These are phyloP conservation scores for Ornithorhynchus anatinus DNA, from an alignment of 2,113 vertebrate genomes.

Conservation along the genomic window DNA sequence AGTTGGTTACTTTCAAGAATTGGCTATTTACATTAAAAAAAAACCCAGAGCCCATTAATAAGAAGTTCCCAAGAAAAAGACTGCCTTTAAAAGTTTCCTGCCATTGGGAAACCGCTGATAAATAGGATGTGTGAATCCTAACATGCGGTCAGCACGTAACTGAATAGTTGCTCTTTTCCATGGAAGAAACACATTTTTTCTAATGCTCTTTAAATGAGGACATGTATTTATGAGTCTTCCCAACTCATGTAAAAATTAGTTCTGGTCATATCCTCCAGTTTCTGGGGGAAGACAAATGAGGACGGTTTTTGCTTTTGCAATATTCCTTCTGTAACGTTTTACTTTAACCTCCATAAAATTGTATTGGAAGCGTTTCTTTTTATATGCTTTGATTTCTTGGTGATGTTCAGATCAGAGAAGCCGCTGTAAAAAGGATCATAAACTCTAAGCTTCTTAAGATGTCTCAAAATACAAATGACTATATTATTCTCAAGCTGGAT, in stretches of 20 bases:
- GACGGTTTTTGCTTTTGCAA: too few species aligned
- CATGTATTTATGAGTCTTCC: neutral
- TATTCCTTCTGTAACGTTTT: neutral
- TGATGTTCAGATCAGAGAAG: neutral
- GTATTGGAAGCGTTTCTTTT: neutral
- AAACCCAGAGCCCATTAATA: neutral
- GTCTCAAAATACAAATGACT: neutral
- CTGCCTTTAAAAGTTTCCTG: constrained; percentile 7
- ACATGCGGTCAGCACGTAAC: neutral
- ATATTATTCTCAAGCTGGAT: neutral
- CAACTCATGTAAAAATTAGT: neutral
- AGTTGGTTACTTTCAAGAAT: constrained; percentile 61
- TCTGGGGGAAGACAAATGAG: rapidly evolving
- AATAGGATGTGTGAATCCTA: neutral
- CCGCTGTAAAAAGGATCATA: neutral
- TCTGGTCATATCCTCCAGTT: neutral
- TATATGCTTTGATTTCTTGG: neutral
- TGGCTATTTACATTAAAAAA: constrained; percentile 53
- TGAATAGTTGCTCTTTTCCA: constrained; percentile 10
- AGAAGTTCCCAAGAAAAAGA: too few species aligned
- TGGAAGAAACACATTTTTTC: neutral
- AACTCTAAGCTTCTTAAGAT: neutral
- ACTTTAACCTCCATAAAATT: neutral
- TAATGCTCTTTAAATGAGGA: neutral
- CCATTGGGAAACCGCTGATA: constrained; percentile 5